Conservation (phyloP, 1,140 invertebrate species). For the Drosophila quadrilineata region DNA sequence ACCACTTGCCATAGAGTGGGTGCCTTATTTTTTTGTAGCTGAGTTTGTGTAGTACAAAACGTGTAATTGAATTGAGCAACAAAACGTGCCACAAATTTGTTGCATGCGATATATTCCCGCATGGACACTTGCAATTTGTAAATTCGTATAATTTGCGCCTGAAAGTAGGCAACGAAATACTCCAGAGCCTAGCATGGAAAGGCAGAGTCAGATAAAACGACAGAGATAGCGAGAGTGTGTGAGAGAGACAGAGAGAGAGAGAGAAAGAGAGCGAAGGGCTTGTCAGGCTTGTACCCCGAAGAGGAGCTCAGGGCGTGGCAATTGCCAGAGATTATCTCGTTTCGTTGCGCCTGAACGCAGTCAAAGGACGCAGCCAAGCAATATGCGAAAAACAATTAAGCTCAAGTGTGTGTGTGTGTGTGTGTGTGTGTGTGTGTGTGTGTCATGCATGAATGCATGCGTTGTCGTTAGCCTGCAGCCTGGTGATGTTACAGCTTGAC, state of each 20-base stretch:
- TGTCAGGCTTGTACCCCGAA: no score
- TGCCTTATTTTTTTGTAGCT: neutral
- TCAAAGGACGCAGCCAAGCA: conserved; percentile 61
- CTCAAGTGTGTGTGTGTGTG: conserved; percentile 1
- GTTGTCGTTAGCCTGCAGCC: conserved; percentile 37
- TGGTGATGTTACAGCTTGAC: conserved; percentile 39
- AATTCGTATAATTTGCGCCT: conserved; percentile 57
- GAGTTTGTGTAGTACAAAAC: neutral
- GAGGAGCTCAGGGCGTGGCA: conserved; percentile 5
- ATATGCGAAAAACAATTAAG: conserved; percentile 65
- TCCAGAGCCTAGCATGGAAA: no score
- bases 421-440: conserved; percentile 13
- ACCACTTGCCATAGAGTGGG: conserved; percentile 6
- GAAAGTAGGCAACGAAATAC: conserved; percentile 43
- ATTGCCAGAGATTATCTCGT: conserved; percentile 60
- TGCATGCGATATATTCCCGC: conserved; percentile 22
- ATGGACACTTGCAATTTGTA: conserved; percentile 42
- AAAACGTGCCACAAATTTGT: conserved; percentile 22
- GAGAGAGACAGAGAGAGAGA: no score
- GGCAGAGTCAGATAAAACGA: no score
- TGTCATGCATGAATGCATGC: conserved; percentile 49
- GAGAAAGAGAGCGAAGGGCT: no score
- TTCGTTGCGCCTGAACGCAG: conserved; percentile 19
- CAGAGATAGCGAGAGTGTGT: no score
- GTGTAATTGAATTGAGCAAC: conserved; percentile 49